Conservation (phyloP, 2,113 vertebrate species). For the Vicugna pacos region DNA sequence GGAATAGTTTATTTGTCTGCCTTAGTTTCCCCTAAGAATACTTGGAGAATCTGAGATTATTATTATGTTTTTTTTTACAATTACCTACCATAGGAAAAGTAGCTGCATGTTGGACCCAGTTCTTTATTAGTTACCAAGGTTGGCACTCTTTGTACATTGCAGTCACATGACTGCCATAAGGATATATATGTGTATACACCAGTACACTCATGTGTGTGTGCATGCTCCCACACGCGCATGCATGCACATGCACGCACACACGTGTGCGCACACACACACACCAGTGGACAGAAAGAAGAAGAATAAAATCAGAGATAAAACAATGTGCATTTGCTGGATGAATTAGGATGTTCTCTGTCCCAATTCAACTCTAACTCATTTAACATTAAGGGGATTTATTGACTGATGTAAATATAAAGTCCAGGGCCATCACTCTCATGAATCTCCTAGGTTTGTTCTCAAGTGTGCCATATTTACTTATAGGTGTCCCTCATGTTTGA, state of each 20-base stretch:
- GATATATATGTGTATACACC: accelerated
- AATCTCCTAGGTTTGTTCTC: neutral
- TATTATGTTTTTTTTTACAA: neutral
- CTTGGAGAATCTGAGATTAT: neutral
- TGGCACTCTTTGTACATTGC: accelerated
- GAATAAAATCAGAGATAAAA: neutral
- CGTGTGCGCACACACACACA: neutral
- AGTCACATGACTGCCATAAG: neutral
- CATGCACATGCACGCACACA: neutral
- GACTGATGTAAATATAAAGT: neutral
- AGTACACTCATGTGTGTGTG: too few relatives aligned
- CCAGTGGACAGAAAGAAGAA: neutral
- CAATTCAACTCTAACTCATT: neutral
- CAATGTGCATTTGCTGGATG: neutral
- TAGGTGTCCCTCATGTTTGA: neutral
- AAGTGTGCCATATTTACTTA: neutral
- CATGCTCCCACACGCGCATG: too few relatives aligned
- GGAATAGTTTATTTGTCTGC: accelerated
- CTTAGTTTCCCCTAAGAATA: neutral
- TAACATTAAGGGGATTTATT: neutral
- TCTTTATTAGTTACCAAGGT: neutral
- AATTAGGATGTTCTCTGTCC: neutral
- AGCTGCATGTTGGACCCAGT: accelerated
- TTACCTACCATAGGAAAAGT: neutral
- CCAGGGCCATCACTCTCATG: neutral